Conservation (phyloP, 1,140 invertebrate genomes). For the Neodiprion virginianus region DNA sequence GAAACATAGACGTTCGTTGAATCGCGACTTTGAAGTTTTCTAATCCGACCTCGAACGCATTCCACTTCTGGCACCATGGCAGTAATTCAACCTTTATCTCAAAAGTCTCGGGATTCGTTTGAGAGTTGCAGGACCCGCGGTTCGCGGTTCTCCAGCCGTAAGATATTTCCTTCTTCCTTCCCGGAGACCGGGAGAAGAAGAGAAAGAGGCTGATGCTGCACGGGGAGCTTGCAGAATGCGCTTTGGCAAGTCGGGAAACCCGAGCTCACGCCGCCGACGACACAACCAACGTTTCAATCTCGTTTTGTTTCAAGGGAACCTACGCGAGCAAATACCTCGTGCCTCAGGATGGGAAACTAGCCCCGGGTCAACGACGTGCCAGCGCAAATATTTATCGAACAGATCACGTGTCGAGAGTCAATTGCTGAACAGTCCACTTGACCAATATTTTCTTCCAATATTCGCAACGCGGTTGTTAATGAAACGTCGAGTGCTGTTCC, state of each 20-base stretch:
- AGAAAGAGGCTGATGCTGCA: too few relatives aligned
- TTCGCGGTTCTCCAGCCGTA: background rate
- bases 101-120: slow-evolving; percentile 2
- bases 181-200: too few relatives aligned
- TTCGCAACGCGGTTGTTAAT: too few relatives aligned
- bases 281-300: slow-evolving; percentile 30
- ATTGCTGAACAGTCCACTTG: too few relatives aligned
- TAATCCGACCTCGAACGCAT: slow-evolving; percentile 4
- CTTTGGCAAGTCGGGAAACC: slow-evolving; percentile 23
- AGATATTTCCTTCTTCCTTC: too few relatives aligned
- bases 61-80: background rate
- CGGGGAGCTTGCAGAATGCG: too few relatives aligned
- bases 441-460: too few relatives aligned
- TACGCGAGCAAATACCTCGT: slow-evolving; percentile 32
- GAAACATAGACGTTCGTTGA: background rate
- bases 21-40: slow-evolving; percentile 7
- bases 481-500: too few relatives aligned
- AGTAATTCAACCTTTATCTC: slow-evolving; percentile 7
- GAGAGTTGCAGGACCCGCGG: background rate
- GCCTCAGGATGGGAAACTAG: background rate
- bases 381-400: slow-evolving; percentile 38
- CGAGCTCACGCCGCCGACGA: slow-evolving; percentile 14
- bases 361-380: slow-evolving; percentile 17
- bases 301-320: slow-evolving; percentile 27
- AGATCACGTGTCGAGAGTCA: background rate